Evolutionary conservation across 2,888 invertebrate genomes (phyloP).

Genomic region (Lasioglossum pauxillum): DNA sequence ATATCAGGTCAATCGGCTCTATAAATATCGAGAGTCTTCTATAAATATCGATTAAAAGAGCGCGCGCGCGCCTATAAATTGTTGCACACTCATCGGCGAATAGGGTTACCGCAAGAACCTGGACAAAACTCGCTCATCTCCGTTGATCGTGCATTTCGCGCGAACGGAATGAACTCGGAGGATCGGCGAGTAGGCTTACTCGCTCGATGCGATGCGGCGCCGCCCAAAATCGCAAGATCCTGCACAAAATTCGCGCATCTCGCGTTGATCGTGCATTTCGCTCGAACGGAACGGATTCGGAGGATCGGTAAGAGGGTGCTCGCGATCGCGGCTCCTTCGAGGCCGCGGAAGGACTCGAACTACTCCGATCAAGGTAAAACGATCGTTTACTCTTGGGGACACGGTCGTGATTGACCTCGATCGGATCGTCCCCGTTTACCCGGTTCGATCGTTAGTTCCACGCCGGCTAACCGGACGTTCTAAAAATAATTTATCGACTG

Average conservation of each 20-base stretch:
- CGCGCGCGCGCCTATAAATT: constrained; percentile 19
- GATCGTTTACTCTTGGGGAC: constrained; percentile 30
- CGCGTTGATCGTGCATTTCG: not conserved
- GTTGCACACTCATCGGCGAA: not conserved
- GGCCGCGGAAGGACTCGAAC: not conserved
- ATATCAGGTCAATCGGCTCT: constrained; percentile 54
- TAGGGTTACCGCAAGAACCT: not conserved
- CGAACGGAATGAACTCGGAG: not conserved
- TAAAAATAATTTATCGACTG: constrained; percentile 74
- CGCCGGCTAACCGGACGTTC: constrained; percentile 57
- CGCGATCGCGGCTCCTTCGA: not conserved
- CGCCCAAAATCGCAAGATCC: too few relatives aligned
- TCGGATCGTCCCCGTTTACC: constrained; percentile 68
- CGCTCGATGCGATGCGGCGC: too few relatives aligned
- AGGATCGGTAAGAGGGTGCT: not conserved
- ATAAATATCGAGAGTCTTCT: constrained; percentile 57
- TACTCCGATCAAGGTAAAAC: constrained; percentile 41
- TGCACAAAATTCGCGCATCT: not conserved
- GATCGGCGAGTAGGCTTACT: not conserved
- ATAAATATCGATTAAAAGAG: constrained; percentile 58
- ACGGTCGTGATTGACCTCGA: constrained; percentile 49
- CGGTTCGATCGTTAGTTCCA: constrained; percentile 69
- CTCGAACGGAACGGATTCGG: not conserved
- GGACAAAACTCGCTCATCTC: not conserved
- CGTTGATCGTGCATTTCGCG: not conserved